Evolutionary conservation across 1,140 invertebrate species (phyloP), one percentile per base, ranked within the genome.

Genomic region (Drosophila gunungcola): DNA sequence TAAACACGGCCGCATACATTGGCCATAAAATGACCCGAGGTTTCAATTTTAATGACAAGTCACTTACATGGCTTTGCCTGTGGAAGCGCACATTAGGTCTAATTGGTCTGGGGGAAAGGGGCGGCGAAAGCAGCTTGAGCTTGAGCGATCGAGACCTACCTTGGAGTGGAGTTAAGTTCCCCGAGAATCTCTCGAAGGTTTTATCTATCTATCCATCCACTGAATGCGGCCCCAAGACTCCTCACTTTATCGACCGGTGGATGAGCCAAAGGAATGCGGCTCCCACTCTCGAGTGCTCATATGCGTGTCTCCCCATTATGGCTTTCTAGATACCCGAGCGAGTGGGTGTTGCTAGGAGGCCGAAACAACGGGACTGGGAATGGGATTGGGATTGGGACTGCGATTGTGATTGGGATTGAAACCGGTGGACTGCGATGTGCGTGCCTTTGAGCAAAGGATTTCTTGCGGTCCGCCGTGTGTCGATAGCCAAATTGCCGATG

Each of bases 21-120:
- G 72, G 65, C 77, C 67, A 82, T 85, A 78, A 85, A 86, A 78
- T 86, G 82, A 88, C 82, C 82, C 65, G 38, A 78, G 64, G 81
- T 78, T 81, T 81, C 68, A 86, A 88, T 78, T 85, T 82, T 78
- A 88, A 88, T 86, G 83, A 86, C 79, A 86, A 88, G 69, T 86
- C 79, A 82, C 83, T 82, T 88, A 83, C 79, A 72, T 49, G 39
- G 63, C 54, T 41, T 27, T 36, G 56, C 54, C 21, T 48, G 16
- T 64, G 42, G 43, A 53, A 27, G 36, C 48, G 13, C 43, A 63
- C 65, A 76, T 80, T 76, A 72, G 43, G 25, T 67, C 56, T 84
- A 83, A 83, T 80, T 82, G 69, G 73, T 49, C 54, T 42, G 4
- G 34, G 57, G 12, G 41, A 11, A 39, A 25, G 32, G 27, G 42